A percentile compares a stretch with the other conserved stretches of the same genome.
Conservation (phyloP, 2,113 vertebrate genomes). For the Heptranchias perlo region DNA sequence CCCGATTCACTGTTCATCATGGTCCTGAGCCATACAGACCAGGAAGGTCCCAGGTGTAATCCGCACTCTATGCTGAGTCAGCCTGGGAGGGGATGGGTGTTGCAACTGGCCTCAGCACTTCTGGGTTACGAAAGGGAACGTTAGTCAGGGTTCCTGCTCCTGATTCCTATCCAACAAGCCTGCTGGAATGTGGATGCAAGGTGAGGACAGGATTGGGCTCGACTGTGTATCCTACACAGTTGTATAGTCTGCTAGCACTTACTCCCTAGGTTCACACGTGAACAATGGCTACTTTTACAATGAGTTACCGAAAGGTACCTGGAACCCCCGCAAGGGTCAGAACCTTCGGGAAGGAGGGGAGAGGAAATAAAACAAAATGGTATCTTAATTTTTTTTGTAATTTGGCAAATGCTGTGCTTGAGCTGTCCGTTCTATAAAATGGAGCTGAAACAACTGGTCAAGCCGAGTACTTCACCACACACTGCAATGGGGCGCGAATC, state of each 20-base stretch:
- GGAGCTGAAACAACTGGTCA: not conserved
- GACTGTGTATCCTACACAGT: not conserved
- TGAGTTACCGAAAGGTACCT: not conserved
- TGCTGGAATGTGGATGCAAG: not conserved
- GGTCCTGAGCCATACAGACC: not conserved
- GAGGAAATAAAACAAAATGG: not conserved
- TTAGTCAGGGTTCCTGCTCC: not conserved
- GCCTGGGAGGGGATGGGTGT: not conserved
- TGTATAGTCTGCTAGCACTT: not conserved
- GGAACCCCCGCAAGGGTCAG: not conserved
- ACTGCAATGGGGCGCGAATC: not conserved
- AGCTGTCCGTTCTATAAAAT: not conserved
- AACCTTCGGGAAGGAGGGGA: not conserved
- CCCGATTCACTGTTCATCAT: not conserved
- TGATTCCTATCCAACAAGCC: not conserved
- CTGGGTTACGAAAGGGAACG: not conserved
- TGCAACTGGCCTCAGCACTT: not conserved
- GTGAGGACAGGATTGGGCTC: not conserved
- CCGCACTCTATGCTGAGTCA: not conserved
- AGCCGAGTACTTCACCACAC: not conserved
- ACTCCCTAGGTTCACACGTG: not conserved
- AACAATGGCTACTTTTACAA: not conserved
- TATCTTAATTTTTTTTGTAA: not conserved
- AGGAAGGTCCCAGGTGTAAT: not conserved
- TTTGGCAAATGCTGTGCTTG: not conserved